Conservation (phyloP, 2,797 vertebrate species). For the Helicolenus hilgendorfi region DNA sequence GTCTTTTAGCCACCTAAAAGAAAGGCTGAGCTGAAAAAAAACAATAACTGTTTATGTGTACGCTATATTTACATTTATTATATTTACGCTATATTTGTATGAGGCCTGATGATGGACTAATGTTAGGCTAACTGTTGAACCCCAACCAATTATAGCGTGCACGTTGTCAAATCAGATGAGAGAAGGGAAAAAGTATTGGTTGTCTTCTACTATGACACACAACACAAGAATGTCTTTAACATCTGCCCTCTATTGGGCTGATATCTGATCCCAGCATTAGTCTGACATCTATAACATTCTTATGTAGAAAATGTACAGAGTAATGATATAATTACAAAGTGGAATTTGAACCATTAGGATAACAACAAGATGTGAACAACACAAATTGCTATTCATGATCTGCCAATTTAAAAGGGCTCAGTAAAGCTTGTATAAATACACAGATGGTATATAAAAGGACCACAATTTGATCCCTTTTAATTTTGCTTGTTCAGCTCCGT, state of each 20-base stretch:
- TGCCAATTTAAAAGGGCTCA: constrained; percentile 25
- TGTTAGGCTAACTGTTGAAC: background rate
- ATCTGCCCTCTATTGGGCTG: background rate
- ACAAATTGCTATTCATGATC: constrained; percentile 38
- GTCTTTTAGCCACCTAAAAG: too few relatives aligned
- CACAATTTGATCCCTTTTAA: constrained; percentile 42
- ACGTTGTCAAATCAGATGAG: background rate
- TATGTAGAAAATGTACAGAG: background rate
- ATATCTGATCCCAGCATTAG: constrained; percentile 1
- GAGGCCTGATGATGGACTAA: background rate
- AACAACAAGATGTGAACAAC: constrained; percentile 44
- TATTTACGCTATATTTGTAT: background rate
- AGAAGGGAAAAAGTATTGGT: background rate
- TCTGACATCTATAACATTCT: background rate
- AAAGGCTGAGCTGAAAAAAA: too few relatives aligned
- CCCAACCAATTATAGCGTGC: background rate
- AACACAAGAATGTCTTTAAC: background rate
- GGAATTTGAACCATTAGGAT: constrained; percentile 25
- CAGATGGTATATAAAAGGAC: constrained; percentile 13
- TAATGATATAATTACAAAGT: constrained; percentile 34
- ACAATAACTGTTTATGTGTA: too few relatives aligned
- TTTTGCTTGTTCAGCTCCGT: background rate
- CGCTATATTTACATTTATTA: too few relatives aligned
- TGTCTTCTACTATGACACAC: background rate
- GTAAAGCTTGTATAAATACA: constrained; percentile 30